phyloP scores from a whole-genome alignment of 1,140 invertebrate genomes.

The Drosophila sulfurigaster region DNA sequence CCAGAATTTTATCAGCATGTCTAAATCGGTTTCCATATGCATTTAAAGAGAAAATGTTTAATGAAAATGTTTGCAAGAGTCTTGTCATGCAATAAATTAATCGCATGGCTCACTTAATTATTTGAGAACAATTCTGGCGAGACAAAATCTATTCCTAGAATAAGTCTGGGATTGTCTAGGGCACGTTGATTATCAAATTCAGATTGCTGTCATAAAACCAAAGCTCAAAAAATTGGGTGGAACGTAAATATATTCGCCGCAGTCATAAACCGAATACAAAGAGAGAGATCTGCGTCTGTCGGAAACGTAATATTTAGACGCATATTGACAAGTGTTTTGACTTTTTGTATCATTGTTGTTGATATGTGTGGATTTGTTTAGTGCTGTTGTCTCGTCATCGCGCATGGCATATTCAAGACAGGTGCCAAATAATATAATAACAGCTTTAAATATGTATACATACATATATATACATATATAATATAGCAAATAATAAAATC shows the following conservation, averaged over 20 bases:
- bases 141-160: neutral
- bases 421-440: slow-evolving; percentile 19
- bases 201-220: slow-evolving; percentile 7
- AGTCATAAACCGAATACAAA: slow-evolving; percentile 11
- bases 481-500: neutral
- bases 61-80: neutral
- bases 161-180: neutral
- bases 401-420: slow-evolving; percentile 15
- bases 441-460: neutral
- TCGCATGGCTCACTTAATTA: slow-evolving; percentile 2
- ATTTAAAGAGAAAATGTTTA: neutral
- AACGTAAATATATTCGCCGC: too few species aligned
- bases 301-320: slow-evolving; percentile 16
- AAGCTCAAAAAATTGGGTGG: neutral
- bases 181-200: neutral
- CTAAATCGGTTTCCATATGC: neutral
- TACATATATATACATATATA: neutral
- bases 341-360: slow-evolving; percentile 3
- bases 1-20: slow-evolving; percentile 1
- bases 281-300: slow-evolving; percentile 20
- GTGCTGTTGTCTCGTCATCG: slow-evolving; percentile 18
- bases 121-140: neutral
- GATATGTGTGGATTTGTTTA: slow-evolving; percentile 8
- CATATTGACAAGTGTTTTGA: slow-evolving; percentile 30
- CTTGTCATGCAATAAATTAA: neutral